Evolutionary conservation across 2,113 vertebrate genomes (phyloP), one percentile per base, ranked within the genome.

Genomic region (Thomomys bottae): DNA sequence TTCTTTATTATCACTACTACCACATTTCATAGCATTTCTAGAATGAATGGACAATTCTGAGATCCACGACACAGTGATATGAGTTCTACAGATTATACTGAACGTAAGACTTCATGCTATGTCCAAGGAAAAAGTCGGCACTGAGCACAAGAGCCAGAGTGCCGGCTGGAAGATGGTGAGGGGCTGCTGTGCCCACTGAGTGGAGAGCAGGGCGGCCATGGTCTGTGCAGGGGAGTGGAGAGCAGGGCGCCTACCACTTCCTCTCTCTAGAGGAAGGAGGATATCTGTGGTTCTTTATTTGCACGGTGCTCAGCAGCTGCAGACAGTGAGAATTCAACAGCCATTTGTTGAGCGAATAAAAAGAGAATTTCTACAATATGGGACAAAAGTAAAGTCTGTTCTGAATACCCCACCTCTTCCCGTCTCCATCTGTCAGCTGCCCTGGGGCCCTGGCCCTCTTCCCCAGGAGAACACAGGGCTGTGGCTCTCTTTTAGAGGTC

Each of bases 91-190:
- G 54, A 10, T n/a, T 9, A 28, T 12, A 6, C 30, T 5, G 12
- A 61, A 8, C 61, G 20, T 24, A 7, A 0, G 20, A 24, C 24
- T 3, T 28, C 57, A 38, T 6, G 0, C 28, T 8, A 14, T 9
- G 5, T 45, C 26, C 1, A 36, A 38, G 42, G 66, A 23, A 6
- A 0, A 3, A 18, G 63, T 28, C 23, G 17, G n/a, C 23, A 26
- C 26, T 36, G 28, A 61, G 28, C 38, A 8, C 12, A 5, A 8
- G 45, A 28, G 49, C 24, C 20, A 17, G 68, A 61, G 5, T 34
- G 5, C 17, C 1, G 20, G 0, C 40, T 11, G 5, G 21, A 0
- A 6, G 18, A 15, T 2, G 5, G 23, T 15, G 26, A 45, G 32
- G 20, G 32, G 36, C 23, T 67, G 30, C 26, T 2, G n/a, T 4